Evolutionary conservation across 2,888 invertebrate genomes (phyloP), one percentile per base, ranked within the genome.

Genomic region (Diadromus collaris): DNA sequence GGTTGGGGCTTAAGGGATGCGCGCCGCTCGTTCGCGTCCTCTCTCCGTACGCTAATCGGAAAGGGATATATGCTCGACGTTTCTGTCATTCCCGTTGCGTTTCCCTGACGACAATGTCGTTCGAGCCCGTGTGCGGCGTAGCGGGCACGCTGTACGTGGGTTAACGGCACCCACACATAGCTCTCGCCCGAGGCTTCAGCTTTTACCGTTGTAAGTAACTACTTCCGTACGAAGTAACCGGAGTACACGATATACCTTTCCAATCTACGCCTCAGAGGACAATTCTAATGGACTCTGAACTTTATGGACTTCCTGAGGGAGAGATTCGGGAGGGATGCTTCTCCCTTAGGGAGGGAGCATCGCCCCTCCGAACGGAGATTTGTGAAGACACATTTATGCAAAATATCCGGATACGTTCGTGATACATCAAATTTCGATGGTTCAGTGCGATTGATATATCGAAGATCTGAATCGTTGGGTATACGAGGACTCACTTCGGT

Each of bases 211-310:
- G 13, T 19, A 44, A 69, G 29, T 48, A 10, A 41, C 64, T 46
- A 32, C 13, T 51, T 46, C 48, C 21, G 27, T 32, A 48, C 27
- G 41, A n/a, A 27, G 56, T 29, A 56, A 56, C 56, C 2, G 21
- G 61, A 65, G 41, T 75, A 61, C 32, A 70, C 19, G 24, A 48
- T 76, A 46, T 16, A 32, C 56, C 68, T 65, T 58, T 58, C 61
- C 61, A 67, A 72, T 71, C 71, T 61, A 64, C 58, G 69, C 54
- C 64, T 24, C 29, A 6, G 54, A 58, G 44, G 29, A 60, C 58
- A 38, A 69, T 48, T 58, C 56, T 69, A 76, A 79, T 79, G 79
- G 41, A 76, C 74, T 65, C 48, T 41, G 60, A 54, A 27, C 48
- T 72, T 65, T 48, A 68, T 79, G 75, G 68, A 76, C 61, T 76